Evolutionary conservation across 2,113 vertebrate genomes (phyloP), one percentile per base, ranked within the genome.

Genomic region (Canis aureus): DNA sequence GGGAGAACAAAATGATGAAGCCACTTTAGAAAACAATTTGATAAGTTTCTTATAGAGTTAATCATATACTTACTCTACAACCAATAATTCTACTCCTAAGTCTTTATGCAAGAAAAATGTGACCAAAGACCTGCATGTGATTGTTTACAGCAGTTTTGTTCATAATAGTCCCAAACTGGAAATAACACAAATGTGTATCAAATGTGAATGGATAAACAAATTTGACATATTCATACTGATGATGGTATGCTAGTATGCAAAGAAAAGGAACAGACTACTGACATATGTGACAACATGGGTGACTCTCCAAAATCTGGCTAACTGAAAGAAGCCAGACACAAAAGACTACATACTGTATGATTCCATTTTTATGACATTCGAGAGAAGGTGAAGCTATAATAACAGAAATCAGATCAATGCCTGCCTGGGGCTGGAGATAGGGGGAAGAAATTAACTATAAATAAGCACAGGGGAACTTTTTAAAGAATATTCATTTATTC

Each of bases 1-100:
- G 51, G 38, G 64, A 69, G 11, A 88, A 32, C n/a, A 73, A 89
- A 95, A 86, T 25, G 35, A 35, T 60, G 32, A 6, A 59, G 15
- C 73, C 64, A 85, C 35, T 85, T 89, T 27, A 85, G n/a, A 83
- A 87, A 95, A 51, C 22, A 74, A 19, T 82, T 84, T 64, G 69
- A 64, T 10, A 8, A 8, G 27, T 83, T 90, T 95, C 35, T 84
- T 91, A 79, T 16, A 73, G 66, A 66, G 10, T 87, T 82, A 89
- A 69, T 38, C 20, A 38, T 60, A 62, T 8, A 79, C 35, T 73
- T 92, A 43, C 27, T 23, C 43, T 62, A 29, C 17, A 90, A 64
- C 17, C 19, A 84, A 38, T 29, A 62, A 85, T 55, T 79, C 71
- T 85, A 59, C 38, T 57, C n/a, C 73, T 55, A 86, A 62, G 79